A percentile compares a stretch with the other conserved stretches of the same genome.
Evolutionary conservation across 1,140 invertebrate genomes (phyloP).

Genomic region (Agrypnia vestita): DNA sequence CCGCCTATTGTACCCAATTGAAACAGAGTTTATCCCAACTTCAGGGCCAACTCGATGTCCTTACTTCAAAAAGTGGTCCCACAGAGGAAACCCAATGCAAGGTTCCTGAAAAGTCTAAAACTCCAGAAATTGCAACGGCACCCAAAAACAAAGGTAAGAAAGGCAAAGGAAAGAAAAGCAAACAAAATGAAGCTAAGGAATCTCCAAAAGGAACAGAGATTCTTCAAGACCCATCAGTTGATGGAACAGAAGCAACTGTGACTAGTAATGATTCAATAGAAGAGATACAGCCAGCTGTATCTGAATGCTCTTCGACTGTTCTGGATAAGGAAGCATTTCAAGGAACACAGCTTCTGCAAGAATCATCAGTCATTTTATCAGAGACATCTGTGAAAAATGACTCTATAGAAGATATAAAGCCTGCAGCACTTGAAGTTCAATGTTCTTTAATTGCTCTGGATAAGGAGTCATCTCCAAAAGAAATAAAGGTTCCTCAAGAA

Average conservation of each 20-base stretch:
- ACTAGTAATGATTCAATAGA: neutral
- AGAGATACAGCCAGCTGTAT: neutral
- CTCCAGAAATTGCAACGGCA: neutral
- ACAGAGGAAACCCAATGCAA: neutral
- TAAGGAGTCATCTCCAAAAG: no score
- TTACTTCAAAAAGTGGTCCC: slow-evolving; percentile 63
- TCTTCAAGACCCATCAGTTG: neutral
- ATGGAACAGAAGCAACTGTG: neutral
- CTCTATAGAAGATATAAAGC: no score
- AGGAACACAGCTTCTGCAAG: no score
- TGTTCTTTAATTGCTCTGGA: no score
- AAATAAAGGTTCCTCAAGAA: no score
- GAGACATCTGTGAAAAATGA: no score
- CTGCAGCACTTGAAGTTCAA: no score
- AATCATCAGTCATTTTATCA: no score
- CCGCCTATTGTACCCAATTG: slow-evolving; percentile 75
- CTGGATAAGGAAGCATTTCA: no score
- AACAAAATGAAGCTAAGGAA: slow-evolving; percentile 50
- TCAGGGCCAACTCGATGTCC: slow-evolving; percentile 73
- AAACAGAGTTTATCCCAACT: slow-evolving; percentile 75
- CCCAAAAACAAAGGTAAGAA: slow-evolving; percentile 58
- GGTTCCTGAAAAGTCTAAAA: slow-evolving; percentile 29
- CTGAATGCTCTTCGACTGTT: neutral
- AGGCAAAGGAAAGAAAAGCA: slow-evolving; percentile 56
- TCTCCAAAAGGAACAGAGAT: neutral